These are phyloP conservation scores for Sylvia atricapilla DNA, from an alignment of 2,113 vertebrate genomes.

Conservation along the genomic window DNA sequence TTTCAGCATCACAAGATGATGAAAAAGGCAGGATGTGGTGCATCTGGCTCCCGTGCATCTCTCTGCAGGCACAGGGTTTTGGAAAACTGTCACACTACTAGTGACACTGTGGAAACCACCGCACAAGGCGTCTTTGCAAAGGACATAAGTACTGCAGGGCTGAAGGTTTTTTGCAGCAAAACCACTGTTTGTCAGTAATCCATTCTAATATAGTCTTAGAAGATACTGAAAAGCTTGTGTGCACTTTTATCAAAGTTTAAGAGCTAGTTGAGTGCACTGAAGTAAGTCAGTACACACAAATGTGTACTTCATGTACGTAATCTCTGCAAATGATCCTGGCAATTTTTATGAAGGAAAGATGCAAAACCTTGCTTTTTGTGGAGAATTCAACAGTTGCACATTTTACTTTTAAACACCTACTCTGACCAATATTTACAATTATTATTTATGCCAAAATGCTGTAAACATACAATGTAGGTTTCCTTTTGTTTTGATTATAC, in stretches of 20 bases:
- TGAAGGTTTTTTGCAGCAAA: neutral
- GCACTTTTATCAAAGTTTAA: neutral
- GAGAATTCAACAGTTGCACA: neutral
- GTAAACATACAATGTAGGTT: neutral
- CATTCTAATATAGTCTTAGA: neutral
- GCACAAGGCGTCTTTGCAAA: neutral
- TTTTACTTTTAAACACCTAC: neutral
- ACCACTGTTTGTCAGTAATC: neutral
- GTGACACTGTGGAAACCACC: neutral
- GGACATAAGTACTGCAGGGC: neutral
- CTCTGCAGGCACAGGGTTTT: neutral
- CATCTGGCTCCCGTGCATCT: neutral
- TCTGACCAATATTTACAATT: neutral
- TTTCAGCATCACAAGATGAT: neutral
- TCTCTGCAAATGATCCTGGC: neutral
- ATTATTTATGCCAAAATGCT: neutral
- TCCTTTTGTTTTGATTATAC: neutral
- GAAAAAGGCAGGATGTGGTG: neutral
- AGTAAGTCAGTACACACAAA: neutral
- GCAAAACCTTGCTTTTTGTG: neutral
- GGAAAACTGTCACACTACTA: neutral
- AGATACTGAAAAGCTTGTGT: neutral
- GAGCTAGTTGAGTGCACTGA: neutral
- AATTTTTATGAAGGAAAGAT: neutral
- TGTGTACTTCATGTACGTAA: neutral